These are phyloP conservation scores for Catocala sponsa DNA, from an alignment of 2,888 invertebrate genomes.

Conservation along the genomic window DNA sequence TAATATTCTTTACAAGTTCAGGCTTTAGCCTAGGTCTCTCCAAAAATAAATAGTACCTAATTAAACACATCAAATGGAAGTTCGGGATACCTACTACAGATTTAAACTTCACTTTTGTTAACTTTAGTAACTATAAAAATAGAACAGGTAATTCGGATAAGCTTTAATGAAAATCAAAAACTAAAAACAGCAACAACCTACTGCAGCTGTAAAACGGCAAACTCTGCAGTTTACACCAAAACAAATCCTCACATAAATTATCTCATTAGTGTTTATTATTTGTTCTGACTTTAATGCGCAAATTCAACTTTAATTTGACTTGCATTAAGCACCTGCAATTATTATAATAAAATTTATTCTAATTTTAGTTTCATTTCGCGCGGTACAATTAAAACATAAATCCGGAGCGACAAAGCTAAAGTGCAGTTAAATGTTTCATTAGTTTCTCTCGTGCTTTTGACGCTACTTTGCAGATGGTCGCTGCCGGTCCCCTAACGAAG, in stretches of 20 bases:
- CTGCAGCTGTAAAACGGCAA: not conserved
- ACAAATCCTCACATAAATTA: slow-evolving; percentile 9
- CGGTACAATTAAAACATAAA: slow-evolving; percentile 48
- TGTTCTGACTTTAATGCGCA: slow-evolving; percentile 12
- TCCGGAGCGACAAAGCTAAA: slow-evolving; percentile 52
- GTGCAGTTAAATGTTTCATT: slow-evolving; percentile 58
- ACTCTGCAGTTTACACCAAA: slow-evolving; percentile 4
- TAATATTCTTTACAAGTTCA: too few species aligned
- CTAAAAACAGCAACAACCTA: not conserved
- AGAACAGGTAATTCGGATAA: too few species aligned
- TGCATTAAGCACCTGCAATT: slow-evolving; percentile 46
- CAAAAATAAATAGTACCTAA: too few species aligned
- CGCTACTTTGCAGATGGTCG: slow-evolving; percentile 43
- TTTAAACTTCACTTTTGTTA: too few species aligned
- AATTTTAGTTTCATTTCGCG: slow-evolving; percentile 41
- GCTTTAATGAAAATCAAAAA: not conserved
- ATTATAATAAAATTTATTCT: slow-evolving; percentile 35
- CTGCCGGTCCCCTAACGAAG: slow-evolving; percentile 41
- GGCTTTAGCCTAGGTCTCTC: too few species aligned
- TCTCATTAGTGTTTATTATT: slow-evolving; percentile 13
- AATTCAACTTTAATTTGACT: slow-evolving; percentile 25
- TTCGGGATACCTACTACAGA: too few species aligned
- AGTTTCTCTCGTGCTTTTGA: slow-evolving; percentile 52
- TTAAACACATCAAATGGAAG: too few species aligned
- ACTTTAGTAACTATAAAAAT: slow-evolving; percentile 1